These are phyloP conservation scores for Ladona fulva DNA, from an alignment of 1,140 invertebrate species.

Conservation along the genomic window DNA sequence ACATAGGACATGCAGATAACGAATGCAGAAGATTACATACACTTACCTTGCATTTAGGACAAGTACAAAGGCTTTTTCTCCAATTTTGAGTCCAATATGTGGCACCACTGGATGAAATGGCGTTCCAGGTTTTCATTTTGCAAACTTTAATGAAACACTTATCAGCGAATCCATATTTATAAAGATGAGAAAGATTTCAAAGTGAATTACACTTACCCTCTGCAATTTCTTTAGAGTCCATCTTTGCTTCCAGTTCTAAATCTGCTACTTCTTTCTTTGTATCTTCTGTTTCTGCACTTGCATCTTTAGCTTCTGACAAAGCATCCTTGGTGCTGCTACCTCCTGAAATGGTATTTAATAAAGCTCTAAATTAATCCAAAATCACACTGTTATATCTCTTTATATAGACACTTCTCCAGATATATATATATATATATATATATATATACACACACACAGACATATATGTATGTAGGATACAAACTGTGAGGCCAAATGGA, in stretches of 20 bases:
- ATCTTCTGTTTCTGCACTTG: slow-evolving; percentile 9
- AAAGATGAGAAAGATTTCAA: background rate
- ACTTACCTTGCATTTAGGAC: slow-evolving; percentile 37
- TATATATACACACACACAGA: no score
- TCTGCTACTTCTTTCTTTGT: slow-evolving; percentile 14
- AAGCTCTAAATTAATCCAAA: no score
- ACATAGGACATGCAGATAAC: no score
- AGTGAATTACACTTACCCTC: background rate
- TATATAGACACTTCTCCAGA: no score
- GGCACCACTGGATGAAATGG: slow-evolving; percentile 27
- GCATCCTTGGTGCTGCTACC: no score
- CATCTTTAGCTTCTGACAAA: slow-evolving; percentile 37
- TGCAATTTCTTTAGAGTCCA: slow-evolving; percentile 3
- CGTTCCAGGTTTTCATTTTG: slow-evolving; percentile 16
- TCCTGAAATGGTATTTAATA: no score
- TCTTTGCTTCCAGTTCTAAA: slow-evolving; percentile 11
- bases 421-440: no score
- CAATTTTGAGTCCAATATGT: slow-evolving; percentile 64
- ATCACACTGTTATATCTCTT: no score
- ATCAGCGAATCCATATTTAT: no score
- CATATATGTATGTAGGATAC: no score
- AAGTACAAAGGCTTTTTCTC: slow-evolving; percentile 61
- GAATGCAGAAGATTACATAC: no score
- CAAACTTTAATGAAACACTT: background rate
- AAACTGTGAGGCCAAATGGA: no score